Evolutionary conservation across 2,888 invertebrate species (phyloP).

Genomic region (Cinara cedri): DNA sequence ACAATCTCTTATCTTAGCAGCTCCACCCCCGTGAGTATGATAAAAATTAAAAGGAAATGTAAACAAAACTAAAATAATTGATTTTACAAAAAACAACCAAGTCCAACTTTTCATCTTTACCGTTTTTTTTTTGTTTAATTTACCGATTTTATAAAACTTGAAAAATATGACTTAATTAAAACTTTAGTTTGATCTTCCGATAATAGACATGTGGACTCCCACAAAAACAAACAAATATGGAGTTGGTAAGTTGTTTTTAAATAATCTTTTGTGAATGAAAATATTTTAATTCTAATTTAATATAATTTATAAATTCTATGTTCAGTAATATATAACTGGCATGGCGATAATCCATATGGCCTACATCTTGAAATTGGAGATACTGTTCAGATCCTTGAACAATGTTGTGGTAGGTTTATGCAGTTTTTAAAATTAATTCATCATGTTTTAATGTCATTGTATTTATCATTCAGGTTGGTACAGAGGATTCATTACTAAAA

Average conservation of each 20-base stretch:
- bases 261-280: not conserved
- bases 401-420: conserved; percentile 72
- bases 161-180: conserved; percentile 18
- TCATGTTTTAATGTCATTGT: conserved; percentile 15
- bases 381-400: conserved; percentile 88
- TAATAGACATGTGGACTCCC: conserved; percentile 72
- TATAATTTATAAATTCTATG: not conserved
- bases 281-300: not conserved
- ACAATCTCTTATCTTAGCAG: conserved; percentile 30
- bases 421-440: not conserved
- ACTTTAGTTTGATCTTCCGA: not conserved
- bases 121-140: not conserved
- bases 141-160: not conserved
- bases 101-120: not conserved
- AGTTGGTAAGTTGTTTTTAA: conserved; percentile 58
- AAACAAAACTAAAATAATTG: conserved; percentile 37
- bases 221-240: conserved; percentile 75
- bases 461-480: conserved; percentile 72
- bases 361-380: conserved; percentile 89
- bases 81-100: not conserved
- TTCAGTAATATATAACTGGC: conserved; percentile 89
- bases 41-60: conserved; percentile 46
- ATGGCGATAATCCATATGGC: conserved; percentile 79
- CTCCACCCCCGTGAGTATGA: conserved; percentile 45
- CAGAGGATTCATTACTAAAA: conserved; percentile 82